Base-by-base conservation (phyloP, 2,888 invertebrate species). In the Himalopsyche kuldschensis region DNA sequence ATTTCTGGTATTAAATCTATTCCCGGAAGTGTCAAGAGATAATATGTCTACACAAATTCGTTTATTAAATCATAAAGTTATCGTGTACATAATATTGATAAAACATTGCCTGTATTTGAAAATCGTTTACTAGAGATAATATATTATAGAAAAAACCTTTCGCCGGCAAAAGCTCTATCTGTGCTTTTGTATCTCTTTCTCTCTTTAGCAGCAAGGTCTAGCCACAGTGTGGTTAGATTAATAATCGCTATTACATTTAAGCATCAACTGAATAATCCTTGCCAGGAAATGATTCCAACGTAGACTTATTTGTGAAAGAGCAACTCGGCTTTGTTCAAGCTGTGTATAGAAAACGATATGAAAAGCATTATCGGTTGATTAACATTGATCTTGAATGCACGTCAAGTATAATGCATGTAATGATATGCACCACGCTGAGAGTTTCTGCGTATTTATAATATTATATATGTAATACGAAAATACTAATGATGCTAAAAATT, bases 141-240 rank as follows among this genome's bases (percentile, higher is more conserved):
- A 15, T 41, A 41, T 15, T 41, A 41, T 41, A 4, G 2, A 15
- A 41, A 15, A 41, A 41, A 41, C 0, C 15, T 41, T 41, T 41
- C 0, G 15, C 41, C 0, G 41, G 11, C 4, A 55, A 55, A 55
- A 55, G 55, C 24, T 55, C 55, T 20, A 20, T 55, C 24, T 20
- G 24, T 55, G 24, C 24, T 55, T 55, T 20, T 24, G 55, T 10
- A 69, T 69, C 69, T 55, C 20, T 27, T 76, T 76, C 76, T 41
- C 41, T 20, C 20, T 76, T 32, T 27, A 79, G 15, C 32, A 48
- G 8, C 79, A 6, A 79, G 31, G 77, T 55, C 63, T 63, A 79
- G 35, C 79, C 80, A 80, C 83, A 83, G 81, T 83, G 83, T 63
- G 80, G 80, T 81, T 77, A 83, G 83, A 83, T 83, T 83, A 81